Evolutionary conservation across 2,113 vertebrate species (phyloP), one percentile per base, ranked within the genome.

Genomic region (Lynx canadensis): DNA sequence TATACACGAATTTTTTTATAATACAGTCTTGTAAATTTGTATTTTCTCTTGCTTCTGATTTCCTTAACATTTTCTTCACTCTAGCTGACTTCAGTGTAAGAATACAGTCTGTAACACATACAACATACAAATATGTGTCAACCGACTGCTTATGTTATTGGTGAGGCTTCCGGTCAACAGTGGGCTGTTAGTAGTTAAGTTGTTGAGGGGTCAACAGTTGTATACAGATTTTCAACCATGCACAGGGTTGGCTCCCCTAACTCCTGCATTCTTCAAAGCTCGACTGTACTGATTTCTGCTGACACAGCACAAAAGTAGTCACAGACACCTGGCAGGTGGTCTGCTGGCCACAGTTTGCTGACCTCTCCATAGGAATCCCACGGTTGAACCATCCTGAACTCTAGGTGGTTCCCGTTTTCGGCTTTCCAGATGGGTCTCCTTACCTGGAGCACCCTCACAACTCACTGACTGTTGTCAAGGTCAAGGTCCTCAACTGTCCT

Each of bases 331-430:
- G 71, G 60, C 5, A 11, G 45, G 85, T 80, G 86, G 74, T 73
- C 29, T 0, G 1, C 0, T 3, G 27, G 65, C 69, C 52, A 10
- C 1, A 23, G 65, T 74, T 21, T 18, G 79, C 25, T 29, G 60
- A 65, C 45, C 66, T 18, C 7, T 21, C 63, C 29, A 23, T 0
- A 5, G 55, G 65, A 36, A 63, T 68, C 55, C 36, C 8, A 3
- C 33, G 79, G 79, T 36, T 91, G 74, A 48, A 14, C 31, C 66
- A 41, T 29, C 71, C 57, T 1, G 63, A 81, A 9, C 41, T 68
- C 73, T 71, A 14, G 10, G 66, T 16, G 12, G 25, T 21, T 38
- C 60, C 68, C 6, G 29, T 16, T 48, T 4, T 73, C 7, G 76
- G 74, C 10, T 33, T 81, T 80, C 48, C 31, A 52, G 71, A 19